Conservation (phyloP, 2,113 vertebrate species). For the Pterocles gutturalis region DNA sequence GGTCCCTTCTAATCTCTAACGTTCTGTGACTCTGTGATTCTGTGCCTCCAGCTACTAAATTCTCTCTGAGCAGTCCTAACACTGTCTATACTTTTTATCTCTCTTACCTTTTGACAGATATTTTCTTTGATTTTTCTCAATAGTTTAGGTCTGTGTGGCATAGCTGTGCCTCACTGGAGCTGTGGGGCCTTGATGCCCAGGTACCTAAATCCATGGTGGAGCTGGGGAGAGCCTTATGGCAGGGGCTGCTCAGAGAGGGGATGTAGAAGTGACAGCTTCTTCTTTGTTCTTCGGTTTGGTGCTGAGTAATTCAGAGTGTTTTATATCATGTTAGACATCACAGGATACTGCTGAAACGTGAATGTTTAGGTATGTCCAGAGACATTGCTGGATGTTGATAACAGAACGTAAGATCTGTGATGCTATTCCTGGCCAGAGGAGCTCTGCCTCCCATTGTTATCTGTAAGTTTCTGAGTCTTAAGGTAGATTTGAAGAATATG, state of each 20-base stretch:
- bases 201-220: neutral
- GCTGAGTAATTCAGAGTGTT: neutral
- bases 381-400: rapidly evolving
- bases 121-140: neutral
- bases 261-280: neutral
- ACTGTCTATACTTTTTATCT: neutral
- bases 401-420: neutral
- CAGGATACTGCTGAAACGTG: neutral
- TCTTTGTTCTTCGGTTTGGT: neutral
- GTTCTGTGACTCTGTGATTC: too few species aligned
- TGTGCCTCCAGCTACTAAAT: neutral
- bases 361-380: neutral
- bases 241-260: rapidly evolving
- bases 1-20: too few species aligned
- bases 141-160: neutral
- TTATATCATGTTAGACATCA: neutral
- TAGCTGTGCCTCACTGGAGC: neutral
- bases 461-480: neutral
- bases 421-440: neutral
- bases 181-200: neutral
- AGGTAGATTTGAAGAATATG: neutral
- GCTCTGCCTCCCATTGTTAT: neutral
- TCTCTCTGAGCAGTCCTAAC: neutral
- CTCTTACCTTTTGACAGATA: neutral
- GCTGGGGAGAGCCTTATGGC: neutral